Evolutionary conservation across 2,797 vertebrate species (phyloP), one percentile per base, ranked within the genome.

Genomic region (Neosilurus hyrtlii): DNA sequence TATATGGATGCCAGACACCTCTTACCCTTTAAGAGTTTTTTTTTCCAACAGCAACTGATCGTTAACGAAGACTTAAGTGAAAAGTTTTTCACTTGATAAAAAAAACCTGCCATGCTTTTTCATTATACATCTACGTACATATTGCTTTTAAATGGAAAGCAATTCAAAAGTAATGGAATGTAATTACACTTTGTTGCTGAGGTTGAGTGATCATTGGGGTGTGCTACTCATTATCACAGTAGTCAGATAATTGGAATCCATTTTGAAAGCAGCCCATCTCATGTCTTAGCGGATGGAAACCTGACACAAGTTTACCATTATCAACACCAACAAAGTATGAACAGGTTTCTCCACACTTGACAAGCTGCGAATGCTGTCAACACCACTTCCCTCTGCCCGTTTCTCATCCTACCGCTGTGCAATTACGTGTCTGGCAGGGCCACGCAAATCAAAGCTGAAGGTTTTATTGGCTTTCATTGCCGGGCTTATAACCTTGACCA

Each of bases 401-500:
- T 79, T 26, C 81, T 82, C 75, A 61, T 82, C 80, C 72, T 67
- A 81, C 77, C 24, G 79, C 83, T 82, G 76, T 62, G 84, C 86
- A 87, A 88, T 89, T 86, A 86, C 72, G 59, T 74, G 75, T 86
- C 87, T 81, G 82, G 79, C 85, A 66, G 79, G 78, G 49, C 68
- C 80, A 79, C 57, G 84, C 86, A 86, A 88, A 90, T 89, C 84
- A 86, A 82, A 85, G 75, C 81, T 86, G 89, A 88, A 86, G 84
- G 84, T 86, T 90, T 90, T 87, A 88, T 90, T 89, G 85, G 80
- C 83, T 87, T 72, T 71, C 65, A 77, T 82, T 85, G 88, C 80
- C 84, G 83, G 88, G 77, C 82, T 88, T 86, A 84, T 87, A 86
- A 88, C 84, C 86, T 84, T 80, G 37, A 73, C 86, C 63, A 68